Evolutionary conservation across 1,140 invertebrate species (phyloP).

Genomic region (Anastrepha ludens): DNA sequence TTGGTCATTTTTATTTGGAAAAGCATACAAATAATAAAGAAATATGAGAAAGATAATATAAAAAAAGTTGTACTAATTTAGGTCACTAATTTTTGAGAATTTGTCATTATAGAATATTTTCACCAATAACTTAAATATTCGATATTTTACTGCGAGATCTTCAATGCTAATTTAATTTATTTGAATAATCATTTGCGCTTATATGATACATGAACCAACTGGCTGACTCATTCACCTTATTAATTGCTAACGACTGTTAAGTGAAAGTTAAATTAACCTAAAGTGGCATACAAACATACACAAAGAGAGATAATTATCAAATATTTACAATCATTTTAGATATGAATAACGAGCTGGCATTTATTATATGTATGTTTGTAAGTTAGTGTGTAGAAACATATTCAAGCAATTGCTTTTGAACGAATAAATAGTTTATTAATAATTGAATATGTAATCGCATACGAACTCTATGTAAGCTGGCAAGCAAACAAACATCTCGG

Average conservation of each 20-base stretch:
- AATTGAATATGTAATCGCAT: slow-evolving; percentile 46
- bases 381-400: not conserved
- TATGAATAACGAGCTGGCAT: not conserved
- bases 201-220: too few relatives aligned
- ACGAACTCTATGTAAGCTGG: not conserved
- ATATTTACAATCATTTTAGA: slow-evolving; percentile 1
- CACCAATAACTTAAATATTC: too few relatives aligned
- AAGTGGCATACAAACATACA: not conserved
- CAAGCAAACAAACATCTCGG: not conserved
- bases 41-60: too few relatives aligned
- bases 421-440: slow-evolving; percentile 4
- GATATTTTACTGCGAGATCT: too few relatives aligned
- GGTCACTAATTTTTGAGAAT: too few relatives aligned
- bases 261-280: not conserved
- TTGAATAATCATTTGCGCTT: too few relatives aligned
- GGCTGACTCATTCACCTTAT: not conserved
- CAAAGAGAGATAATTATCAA: slow-evolving; percentile 31
- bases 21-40: too few relatives aligned
- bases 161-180: too few relatives aligned
- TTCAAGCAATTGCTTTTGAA: not conserved
- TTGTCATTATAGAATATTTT: too few relatives aligned
- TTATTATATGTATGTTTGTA: not conserved
- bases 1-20: too few relatives aligned
- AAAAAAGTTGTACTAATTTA: too few relatives aligned
- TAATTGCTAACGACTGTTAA: not conserved